Evolutionary conservation across 2,888 invertebrate species (phyloP).

Genomic region (Drepanosiphum platanoidis): DNA sequence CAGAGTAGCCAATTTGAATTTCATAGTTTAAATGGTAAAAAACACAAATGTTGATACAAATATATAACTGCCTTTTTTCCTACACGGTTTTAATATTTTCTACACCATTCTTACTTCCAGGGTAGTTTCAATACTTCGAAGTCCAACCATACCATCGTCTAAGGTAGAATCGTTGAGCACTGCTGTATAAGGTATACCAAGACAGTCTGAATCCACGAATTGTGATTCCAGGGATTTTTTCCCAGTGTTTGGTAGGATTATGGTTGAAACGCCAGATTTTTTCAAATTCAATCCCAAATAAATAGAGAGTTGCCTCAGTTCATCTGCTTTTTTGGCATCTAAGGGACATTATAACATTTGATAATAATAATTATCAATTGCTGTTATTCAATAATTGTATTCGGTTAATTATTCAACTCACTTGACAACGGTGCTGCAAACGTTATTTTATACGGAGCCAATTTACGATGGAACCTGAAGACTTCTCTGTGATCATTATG

Average conservation of each 20-base stretch:
- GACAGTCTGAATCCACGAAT: slow-evolving; percentile 70
- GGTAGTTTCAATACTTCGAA: slow-evolving; percentile 70
- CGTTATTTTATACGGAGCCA: slow-evolving; percentile 81
- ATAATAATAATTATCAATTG: not conserved
- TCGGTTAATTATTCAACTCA: slow-evolving; percentile 17
- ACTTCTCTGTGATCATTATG: slow-evolving; percentile 67
- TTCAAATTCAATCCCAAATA: slow-evolving; percentile 72
- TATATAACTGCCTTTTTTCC: no score
- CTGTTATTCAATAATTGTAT: not conserved
- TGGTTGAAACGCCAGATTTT: slow-evolving; percentile 68
- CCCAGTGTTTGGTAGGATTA: slow-evolving; percentile 64
- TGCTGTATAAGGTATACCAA: slow-evolving; percentile 80
- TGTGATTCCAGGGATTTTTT: slow-evolving; percentile 67
- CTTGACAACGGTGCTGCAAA: slow-evolving; percentile 70
- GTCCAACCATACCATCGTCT: slow-evolving; percentile 75
- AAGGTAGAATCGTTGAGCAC: slow-evolving; percentile 77
- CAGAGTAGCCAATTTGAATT: not conserved
- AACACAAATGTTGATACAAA: no score
- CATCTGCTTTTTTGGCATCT: slow-evolving; percentile 67
- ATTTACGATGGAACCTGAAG: slow-evolving; percentile 75
- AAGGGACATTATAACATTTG: slow-evolving; percentile 58
- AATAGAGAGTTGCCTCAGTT: slow-evolving; percentile 71
- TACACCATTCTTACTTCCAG: slow-evolving; percentile 71
- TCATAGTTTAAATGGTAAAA: not conserved
- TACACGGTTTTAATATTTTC: slow-evolving; percentile 21